A percentile compares a stretch with the other conserved stretches of the same genome.
phyloP scores from a whole-genome alignment of 37 sponge, comb jelly and placozoan genomes.

The Hormiphora californensis region DNA sequence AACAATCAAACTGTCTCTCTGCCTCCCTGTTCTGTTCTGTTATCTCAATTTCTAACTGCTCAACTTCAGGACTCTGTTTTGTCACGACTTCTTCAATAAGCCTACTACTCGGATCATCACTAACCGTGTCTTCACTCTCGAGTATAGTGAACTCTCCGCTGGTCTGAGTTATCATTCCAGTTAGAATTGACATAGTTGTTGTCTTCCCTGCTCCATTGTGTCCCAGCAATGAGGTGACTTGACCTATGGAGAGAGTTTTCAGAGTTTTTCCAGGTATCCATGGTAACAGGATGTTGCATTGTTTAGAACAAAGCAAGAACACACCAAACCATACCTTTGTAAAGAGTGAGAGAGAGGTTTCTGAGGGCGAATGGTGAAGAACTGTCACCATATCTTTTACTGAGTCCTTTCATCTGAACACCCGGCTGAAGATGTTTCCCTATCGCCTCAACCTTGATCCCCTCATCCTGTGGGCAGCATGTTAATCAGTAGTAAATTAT shows the following conservation, averaged over 20 bases:
- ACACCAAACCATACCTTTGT: conserved; percentile 11
- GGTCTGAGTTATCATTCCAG: conserved; percentile 34
- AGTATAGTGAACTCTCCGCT: background rate
- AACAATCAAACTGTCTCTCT: no score
- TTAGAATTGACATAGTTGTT: conserved; percentile 43
- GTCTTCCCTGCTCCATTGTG: conserved; percentile 53
- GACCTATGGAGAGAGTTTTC: background rate
- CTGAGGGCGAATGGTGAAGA: conserved; percentile 18
- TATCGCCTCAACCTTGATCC: conserved; percentile 43
- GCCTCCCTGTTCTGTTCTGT: no score
- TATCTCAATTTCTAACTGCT: no score
- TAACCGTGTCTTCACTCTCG: no score
- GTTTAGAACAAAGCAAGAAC: no score
- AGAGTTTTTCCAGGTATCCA: no score
- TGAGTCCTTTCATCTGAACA: conserved; percentile 24
- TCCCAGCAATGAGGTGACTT: conserved; percentile 31
- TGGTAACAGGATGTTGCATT: no score
- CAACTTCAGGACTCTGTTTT: no score
- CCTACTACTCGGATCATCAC: no score
- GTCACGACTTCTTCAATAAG: no score
- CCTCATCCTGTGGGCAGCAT: no score
- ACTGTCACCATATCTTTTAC: conserved; percentile 40
- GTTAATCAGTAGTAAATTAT: no score
- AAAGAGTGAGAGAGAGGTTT: conserved; percentile 49
- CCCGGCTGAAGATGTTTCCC: conserved; percentile 44